A percentile compares a stretch with the other conserved stretches of the same genome.
phyloP scores from a whole-genome alignment of 2,888 invertebrate genomes.

The Deilephila porcellus region DNA sequence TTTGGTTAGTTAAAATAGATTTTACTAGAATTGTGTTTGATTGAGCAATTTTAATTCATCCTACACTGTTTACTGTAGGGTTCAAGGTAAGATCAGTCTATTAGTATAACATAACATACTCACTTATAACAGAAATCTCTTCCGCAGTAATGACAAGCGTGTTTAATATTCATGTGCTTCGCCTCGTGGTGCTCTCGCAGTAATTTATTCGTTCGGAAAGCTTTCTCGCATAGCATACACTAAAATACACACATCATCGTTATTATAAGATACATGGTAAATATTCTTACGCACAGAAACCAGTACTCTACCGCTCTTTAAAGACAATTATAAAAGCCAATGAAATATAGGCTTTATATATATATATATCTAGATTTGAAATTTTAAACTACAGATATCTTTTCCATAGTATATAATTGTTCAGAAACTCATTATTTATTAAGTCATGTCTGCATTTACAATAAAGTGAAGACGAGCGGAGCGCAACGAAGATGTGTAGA shows the following conservation, averaged over 20 bases:
- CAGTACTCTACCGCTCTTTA: no score
- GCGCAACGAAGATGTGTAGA: no score
- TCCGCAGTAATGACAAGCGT: conserved; percentile 74
- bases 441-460: no score
- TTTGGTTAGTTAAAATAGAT: no score
- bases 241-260: conserved; percentile 40
- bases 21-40: neutral
- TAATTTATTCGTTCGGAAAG: conserved; percentile 75
- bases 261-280: neutral
- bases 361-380: neutral
- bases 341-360: neutral
- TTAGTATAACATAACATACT: conserved; percentile 35
- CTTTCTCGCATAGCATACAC: conserved; percentile 76
- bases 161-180: conserved; percentile 80
- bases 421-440: no score
- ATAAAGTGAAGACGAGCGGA: no score
- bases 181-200: conserved; percentile 80
- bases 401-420: no score
- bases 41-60: neutral
- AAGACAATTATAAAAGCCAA: no score
- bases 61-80: neutral
- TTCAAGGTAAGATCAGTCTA: neutral
- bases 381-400: neutral
- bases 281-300: no score
- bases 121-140: conserved; percentile 80